Percentiles rank a stretch among this genome's conserved stretches.
These are phyloP conservation scores for Percopsis omiscomaycus DNA, from an alignment of 2,797 vertebrate species.

Conservation along the genomic window DNA sequence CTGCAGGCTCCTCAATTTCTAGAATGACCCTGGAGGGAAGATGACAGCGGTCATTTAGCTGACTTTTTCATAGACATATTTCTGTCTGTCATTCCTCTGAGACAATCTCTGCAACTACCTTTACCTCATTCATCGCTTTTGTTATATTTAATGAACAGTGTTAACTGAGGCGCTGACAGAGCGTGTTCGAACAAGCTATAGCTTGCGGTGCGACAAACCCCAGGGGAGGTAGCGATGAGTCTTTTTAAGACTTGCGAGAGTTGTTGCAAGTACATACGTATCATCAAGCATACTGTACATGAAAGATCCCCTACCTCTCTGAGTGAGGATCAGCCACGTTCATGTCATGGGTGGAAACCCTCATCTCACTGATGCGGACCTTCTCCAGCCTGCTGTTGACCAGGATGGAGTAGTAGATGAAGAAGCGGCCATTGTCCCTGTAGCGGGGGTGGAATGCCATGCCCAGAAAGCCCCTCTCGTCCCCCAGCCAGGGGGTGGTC, in stretches of 20 bases:
- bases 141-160: too few species aligned
- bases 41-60: not conserved
- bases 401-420: conserved; percentile 93
- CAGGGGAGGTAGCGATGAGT: not conserved
- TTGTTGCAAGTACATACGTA: conserved; percentile 51
- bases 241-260: conserved; percentile 73
- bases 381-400: conserved; percentile 81
- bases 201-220: too few species aligned
- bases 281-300: too few species aligned
- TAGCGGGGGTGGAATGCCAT: conserved; percentile 88
- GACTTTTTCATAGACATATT: not conserved
- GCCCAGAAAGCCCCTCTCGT: conserved; percentile 93
- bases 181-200: too few species aligned
- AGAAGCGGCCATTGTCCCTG: conserved; percentile 88
- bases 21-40: conserved; percentile 84
- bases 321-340: conserved; percentile 90
- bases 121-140: not conserved
- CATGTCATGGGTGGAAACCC: conserved; percentile 83
- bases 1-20: conserved; percentile 93
- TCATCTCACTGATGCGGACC: conserved; percentile 96
- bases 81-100: not conserved
- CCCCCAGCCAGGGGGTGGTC: conserved; percentile 95
- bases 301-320: conserved; percentile 81
- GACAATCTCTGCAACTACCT: not conserved
- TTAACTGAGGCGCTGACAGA: too few species aligned